Evolutionary conservation across 2,888 invertebrate genomes (phyloP).

Genomic region (Macrophya annulata): DNA sequence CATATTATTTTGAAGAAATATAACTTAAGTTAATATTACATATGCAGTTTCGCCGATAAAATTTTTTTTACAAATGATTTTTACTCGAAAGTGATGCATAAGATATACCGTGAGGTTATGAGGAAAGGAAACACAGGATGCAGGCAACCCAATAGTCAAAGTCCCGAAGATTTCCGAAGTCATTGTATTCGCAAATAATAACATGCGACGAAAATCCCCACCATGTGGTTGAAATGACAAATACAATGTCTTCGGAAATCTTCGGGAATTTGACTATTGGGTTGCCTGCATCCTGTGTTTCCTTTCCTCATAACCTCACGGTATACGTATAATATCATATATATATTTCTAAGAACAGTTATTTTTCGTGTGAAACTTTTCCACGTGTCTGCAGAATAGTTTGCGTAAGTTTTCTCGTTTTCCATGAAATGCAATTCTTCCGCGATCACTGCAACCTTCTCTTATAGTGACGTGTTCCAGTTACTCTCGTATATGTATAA

Average conservation of each 20-base stretch:
- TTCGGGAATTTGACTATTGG: too few relatives aligned
- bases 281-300: too few relatives aligned
- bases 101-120: too few relatives aligned
- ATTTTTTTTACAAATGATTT: conserved; percentile 20
- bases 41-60: neutral
- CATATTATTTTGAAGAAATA: neutral
- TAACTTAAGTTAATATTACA: neutral
- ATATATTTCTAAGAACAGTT: neutral
- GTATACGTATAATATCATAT: too few relatives aligned
- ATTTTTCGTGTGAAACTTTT: conserved; percentile 20
- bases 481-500: neutral
- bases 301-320: too few relatives aligned
- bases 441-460: conserved; percentile 6
- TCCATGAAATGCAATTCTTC: conserved; percentile 28
- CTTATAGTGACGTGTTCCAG: neutral
- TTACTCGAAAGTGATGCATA: conserved; percentile 6
- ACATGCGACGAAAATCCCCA: too few relatives aligned
- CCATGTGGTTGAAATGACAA: too few relatives aligned
- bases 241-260: too few relatives aligned
- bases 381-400: neutral
- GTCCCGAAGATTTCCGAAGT: too few relatives aligned
- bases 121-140: too few relatives aligned
- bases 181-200: too few relatives aligned
- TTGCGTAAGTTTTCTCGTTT: conserved; percentile 28
- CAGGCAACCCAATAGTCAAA: too few relatives aligned